Percentiles rank a stretch among this genome's conserved stretches.
Evolutionary conservation across 2,888 invertebrate species (phyloP).

Genomic region (Antheraea yamamai): DNA sequence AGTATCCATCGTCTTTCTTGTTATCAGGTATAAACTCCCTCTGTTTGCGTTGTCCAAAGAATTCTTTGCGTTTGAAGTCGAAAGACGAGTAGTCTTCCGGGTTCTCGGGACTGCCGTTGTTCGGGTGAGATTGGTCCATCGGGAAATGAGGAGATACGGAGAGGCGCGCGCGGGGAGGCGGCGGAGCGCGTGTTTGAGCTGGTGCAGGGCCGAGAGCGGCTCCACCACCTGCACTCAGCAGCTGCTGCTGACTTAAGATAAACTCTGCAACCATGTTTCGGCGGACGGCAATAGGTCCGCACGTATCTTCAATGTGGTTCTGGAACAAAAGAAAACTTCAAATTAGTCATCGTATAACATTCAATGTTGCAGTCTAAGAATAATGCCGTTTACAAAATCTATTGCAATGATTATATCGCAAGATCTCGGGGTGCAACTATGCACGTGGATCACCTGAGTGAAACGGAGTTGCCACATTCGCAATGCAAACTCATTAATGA

Average conservation of each 20-base stretch:
- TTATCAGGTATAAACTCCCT: constrained; percentile 98
- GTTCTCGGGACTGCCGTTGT: constrained; percentile 52
- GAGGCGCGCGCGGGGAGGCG: constrained; percentile 62
- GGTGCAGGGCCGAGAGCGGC: constrained; percentile 67
- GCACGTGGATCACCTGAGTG: constrained; percentile 72
- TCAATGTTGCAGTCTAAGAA: constrained; percentile 56
- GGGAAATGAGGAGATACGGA: constrained; percentile 73
- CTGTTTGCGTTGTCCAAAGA: constrained; percentile 95
- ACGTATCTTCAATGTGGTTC: constrained; percentile 74
- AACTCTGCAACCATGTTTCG: constrained; percentile 95
- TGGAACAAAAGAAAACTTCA: constrained; percentile 67
- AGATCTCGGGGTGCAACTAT: constrained; percentile 62
- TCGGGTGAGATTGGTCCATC: constrained; percentile 73
- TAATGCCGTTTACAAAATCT: constrained; percentile 63
- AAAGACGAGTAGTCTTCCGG: constrained; percentile 77
- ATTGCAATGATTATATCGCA: constrained; percentile 72
- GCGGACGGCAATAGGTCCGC: constrained; percentile 80
- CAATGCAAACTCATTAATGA: constrained; percentile 63
- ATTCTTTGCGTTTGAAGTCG: constrained; percentile 88
- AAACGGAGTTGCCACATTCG: constrained; percentile 66
- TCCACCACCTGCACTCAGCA: constrained; percentile 65
- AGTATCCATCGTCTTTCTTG: constrained; percentile 98
- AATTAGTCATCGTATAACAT: constrained; percentile 53
- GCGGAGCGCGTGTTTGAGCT: constrained; percentile 59
- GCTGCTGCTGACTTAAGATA: constrained; percentile 87